Evolutionary conservation across 2,113 vertebrate species (phyloP).

Genomic region (Xiphophorus maculatus): DNA sequence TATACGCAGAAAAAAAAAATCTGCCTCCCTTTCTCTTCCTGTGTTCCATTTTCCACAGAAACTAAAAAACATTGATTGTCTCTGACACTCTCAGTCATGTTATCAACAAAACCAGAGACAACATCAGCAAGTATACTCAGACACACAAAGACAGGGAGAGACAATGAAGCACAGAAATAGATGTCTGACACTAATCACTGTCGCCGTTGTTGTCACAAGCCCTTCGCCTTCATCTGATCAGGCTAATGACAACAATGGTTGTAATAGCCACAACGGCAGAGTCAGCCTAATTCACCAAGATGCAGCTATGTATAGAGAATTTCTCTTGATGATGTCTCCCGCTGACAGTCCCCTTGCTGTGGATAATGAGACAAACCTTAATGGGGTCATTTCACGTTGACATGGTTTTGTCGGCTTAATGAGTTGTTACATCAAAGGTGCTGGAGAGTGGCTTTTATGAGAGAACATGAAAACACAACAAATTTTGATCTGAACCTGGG

Average conservation of each 20-base stretch:
- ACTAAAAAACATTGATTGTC: constrained; percentile 33
- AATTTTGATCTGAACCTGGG: constrained; percentile 39
- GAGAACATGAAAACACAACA: constrained; percentile 33
- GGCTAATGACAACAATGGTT: constrained; percentile 58
- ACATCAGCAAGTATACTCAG: constrained; percentile 7
- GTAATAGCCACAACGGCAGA: constrained; percentile 48
- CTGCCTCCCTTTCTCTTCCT: constrained; percentile 1
- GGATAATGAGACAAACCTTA: constrained; percentile 68
- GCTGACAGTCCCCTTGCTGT: constrained; percentile 64
- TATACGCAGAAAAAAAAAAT: constrained; percentile 3
- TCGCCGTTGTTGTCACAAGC: constrained; percentile 45
- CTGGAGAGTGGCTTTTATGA: constrained; percentile 53
- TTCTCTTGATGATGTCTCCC: constrained; percentile 61
- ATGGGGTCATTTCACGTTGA: constrained; percentile 69
- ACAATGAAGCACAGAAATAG: constrained; percentile 40
- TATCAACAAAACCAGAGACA: constrained; percentile 14
- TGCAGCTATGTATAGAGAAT: constrained; percentile 65
- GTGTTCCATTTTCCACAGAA: constrained; percentile 9
- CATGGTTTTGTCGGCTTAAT: constrained; percentile 69
- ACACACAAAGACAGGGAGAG: constrained; percentile 16
- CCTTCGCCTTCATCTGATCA: constrained; percentile 30
- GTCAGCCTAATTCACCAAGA: constrained; percentile 65
- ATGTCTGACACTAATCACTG: constrained; percentile 47
- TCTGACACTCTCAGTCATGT: constrained; percentile 36
- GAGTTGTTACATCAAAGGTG: constrained; percentile 70